A percentile compares a stretch with the other conserved stretches of the same genome.
phyloP scores from a whole-genome alignment of 2,113 vertebrate genomes.

The Agapornis roseicollis region DNA sequence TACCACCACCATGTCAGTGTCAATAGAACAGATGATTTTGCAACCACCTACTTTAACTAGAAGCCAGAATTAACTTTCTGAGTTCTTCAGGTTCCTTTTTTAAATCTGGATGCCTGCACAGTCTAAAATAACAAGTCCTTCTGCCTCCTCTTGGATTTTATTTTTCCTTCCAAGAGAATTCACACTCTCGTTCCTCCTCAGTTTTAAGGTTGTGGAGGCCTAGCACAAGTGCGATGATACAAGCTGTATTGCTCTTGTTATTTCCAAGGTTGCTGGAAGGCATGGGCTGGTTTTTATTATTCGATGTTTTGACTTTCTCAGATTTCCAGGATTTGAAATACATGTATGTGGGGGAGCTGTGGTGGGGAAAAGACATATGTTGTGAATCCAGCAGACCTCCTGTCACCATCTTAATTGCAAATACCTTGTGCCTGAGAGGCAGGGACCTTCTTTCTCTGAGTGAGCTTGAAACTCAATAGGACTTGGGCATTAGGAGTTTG shows the following conservation, averaged over 20 bases:
- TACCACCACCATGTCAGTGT: background rate
- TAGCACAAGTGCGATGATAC: background rate
- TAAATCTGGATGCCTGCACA: background rate
- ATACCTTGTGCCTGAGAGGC: background rate
- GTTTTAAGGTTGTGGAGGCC: background rate
- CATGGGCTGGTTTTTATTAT: background rate
- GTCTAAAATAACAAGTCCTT: background rate
- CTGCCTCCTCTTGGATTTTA: background rate
- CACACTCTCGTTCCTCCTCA: background rate
- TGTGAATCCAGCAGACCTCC: background rate
- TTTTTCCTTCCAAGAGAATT: background rate
- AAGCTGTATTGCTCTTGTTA: background rate
- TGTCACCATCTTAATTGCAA: background rate
- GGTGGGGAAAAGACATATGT: rapidly evolving
- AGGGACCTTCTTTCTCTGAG: background rate
- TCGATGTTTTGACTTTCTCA: background rate
- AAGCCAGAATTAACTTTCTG: background rate
- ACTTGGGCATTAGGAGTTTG: rapidly evolving
- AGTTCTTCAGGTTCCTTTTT: background rate
- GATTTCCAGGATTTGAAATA: background rate
- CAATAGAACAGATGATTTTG: background rate
- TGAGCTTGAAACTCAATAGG: background rate
- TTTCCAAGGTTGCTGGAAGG: background rate
- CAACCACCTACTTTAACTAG: background rate
- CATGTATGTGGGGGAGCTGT: background rate